Evolutionary conservation across 2,888 invertebrate genomes (phyloP).

Genomic region (Torymus texanus): DNA sequence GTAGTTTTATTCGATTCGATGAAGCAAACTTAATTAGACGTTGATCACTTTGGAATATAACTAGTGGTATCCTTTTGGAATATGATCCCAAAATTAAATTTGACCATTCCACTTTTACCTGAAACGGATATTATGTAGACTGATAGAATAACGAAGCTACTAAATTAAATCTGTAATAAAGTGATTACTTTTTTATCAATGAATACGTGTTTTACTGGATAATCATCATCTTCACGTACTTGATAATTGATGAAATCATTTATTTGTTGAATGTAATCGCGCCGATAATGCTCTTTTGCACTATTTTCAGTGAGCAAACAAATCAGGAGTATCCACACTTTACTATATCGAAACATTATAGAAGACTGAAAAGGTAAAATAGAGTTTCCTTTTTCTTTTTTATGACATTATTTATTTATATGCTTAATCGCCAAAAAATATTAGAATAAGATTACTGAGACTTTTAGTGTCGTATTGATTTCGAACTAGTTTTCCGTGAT

Average conservation of each 20-base stretch:
- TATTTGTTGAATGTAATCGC: constrained; percentile 2
- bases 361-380: constrained; percentile 5
- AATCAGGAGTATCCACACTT: neutral
- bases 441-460: no score
- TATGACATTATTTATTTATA: no score
- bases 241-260: constrained; percentile 6
- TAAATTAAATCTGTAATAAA: neutral
- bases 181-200: constrained; percentile 15
- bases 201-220: constrained; percentile 14
- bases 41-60: constrained; percentile 1
- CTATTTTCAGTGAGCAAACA: neutral
- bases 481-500: no score
- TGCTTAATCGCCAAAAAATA: no score
- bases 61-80: constrained; percentile 6
- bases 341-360: neutral
- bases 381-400: neutral
- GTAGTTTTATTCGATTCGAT: constrained; percentile 9
- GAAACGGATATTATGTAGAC: neutral
- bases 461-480: no score
- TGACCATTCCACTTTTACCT: constrained; percentile 24
- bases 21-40: neutral
- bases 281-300: neutral
- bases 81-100: constrained; percentile 19
- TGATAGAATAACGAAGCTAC: neutral
- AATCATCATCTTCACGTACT: neutral